Conservation (phyloP, 2,888 invertebrate genomes). For the Phragmatobia fuliginosa region DNA sequence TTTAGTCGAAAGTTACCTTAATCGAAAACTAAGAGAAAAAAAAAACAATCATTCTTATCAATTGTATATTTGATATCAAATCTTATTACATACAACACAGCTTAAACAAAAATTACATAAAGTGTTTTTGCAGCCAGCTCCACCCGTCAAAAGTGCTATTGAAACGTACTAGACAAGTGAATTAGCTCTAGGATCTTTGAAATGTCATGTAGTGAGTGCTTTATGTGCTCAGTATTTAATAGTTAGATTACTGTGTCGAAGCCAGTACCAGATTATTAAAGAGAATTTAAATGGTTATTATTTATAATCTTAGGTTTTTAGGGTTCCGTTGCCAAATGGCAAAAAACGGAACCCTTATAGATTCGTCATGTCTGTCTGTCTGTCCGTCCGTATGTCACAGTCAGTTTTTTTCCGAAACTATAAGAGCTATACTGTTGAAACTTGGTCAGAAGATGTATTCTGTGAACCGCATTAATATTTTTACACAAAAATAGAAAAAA, state of each 20-base stretch:
- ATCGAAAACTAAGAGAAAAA: slow-evolving; percentile 48
- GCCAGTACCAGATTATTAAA: slow-evolving; percentile 15
- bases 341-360: too few relatives aligned
- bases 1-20: too few relatives aligned
- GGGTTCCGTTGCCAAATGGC: too few relatives aligned
- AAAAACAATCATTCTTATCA: slow-evolving; percentile 61
- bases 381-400: too few relatives aligned
- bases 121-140: slow-evolving; percentile 31
- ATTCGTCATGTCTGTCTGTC: too few relatives aligned
- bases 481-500: too few relatives aligned
- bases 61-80: slow-evolving; percentile 87
- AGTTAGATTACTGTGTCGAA: slow-evolving; percentile 31
- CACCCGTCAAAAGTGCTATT: slow-evolving; percentile 30
- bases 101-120: slow-evolving; percentile 68
- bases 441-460: too few relatives aligned
- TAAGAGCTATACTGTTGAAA: too few relatives aligned
- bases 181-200: slow-evolving; percentile 37
- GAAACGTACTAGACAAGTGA: slow-evolving; percentile 28
- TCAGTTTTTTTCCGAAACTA: too few relatives aligned
- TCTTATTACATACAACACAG: slow-evolving; percentile 81
- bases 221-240: slow-evolving; percentile 50
- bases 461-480: too few relatives aligned
- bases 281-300: too few relatives aligned
- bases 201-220: slow-evolving; percentile 57
- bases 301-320: too few relatives aligned